These are phyloP conservation scores for Clamator glandarius DNA, from an alignment of 2,797 vertebrate species.

Conservation along the genomic window DNA sequence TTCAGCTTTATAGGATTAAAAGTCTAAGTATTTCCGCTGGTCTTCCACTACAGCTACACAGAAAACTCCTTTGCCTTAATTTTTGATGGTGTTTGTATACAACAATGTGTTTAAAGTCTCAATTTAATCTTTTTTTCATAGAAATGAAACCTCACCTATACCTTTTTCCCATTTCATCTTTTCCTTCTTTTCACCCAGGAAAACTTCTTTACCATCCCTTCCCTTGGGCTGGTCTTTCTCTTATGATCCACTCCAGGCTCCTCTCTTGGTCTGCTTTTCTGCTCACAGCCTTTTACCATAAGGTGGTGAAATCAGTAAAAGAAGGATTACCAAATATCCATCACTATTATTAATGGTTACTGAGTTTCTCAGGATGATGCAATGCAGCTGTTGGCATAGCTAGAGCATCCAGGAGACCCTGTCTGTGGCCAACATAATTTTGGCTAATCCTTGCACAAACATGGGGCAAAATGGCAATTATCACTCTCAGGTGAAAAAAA, in stretches of 20 bases:
- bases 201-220: background rate
- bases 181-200: background rate
- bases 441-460: background rate
- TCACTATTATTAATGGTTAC: background rate
- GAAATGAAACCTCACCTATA: background rate
- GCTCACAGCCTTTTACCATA: background rate
- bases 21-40: background rate
- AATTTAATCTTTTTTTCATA: background rate
- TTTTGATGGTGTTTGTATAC: background rate
- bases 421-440: background rate
- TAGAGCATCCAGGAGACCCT: background rate
- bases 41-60: background rate
- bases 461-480: background rate
- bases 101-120: background rate
- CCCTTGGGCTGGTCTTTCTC: background rate
- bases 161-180: background rate
- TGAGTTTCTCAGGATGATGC: background rate
- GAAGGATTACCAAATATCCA: background rate
- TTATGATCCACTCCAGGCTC: background rate
- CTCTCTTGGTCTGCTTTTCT: background rate
- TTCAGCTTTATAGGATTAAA: background rate
- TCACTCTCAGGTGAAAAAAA: background rate
- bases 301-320: background rate
- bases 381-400: background rate
- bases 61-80: background rate